Conservation (phyloP, 2,888 invertebrate species). For the Metallyticus violacea region DNA sequence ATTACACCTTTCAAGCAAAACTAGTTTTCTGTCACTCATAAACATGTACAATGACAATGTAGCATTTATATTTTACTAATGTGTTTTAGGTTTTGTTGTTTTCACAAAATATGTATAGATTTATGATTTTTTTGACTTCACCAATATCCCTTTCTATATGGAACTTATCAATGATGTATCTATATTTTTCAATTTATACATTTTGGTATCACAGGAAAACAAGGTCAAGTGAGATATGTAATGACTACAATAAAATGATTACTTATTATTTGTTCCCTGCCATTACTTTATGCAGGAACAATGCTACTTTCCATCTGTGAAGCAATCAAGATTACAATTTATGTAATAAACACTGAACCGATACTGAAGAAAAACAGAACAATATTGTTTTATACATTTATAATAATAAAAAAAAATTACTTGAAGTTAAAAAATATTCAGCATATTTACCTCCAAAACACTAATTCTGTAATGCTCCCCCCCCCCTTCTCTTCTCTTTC, state of each 20-base stretch:
- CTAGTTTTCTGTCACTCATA: conserved; percentile 3
- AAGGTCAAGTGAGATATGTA: conserved; percentile 21
- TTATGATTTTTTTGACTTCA: not conserved
- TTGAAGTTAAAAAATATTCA: not conserved
- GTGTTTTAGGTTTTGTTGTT: not conserved
- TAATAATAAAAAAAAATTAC: not conserved
- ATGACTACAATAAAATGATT: not conserved
- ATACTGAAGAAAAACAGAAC: not conserved
- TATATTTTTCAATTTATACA: not conserved
- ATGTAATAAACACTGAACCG: not conserved
- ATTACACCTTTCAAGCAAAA: conserved; percentile 20
- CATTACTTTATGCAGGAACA: not conserved
- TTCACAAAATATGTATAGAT: conserved; percentile 20
- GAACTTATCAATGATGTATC: not conserved
- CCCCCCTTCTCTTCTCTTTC: not conserved
- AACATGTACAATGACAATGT: conserved; percentile 23
- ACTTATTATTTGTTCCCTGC: not conserved
- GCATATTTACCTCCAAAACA: not conserved
- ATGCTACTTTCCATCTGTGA: not conserved
- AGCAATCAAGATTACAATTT: not conserved
- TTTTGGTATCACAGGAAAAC: conserved; percentile 12
- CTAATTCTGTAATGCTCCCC: not conserved
- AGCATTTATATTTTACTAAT: conserved; percentile 11
- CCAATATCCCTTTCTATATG: not conserved
- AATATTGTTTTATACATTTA: not conserved